Evolutionary conservation across 2,888 invertebrate species (phyloP).

Genomic region (Phaonia tiefii): DNA sequence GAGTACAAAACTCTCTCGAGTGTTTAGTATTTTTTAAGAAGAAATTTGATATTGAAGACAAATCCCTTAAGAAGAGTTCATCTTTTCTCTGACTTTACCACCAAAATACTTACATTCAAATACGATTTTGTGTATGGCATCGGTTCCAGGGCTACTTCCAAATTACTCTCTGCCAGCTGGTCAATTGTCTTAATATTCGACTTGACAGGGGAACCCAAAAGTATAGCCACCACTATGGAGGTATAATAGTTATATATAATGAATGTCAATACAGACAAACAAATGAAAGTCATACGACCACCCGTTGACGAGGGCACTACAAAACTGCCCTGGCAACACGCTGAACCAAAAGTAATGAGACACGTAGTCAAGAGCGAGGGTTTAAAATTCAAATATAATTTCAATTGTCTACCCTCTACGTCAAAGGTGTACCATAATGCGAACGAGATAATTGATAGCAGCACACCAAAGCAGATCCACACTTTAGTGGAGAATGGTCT

Average conservation of each 20-base stretch:
- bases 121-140: conserved; percentile 76
- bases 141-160: conserved; percentile 82
- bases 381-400: conserved; percentile 65
- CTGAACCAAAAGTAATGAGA: conserved; percentile 80
- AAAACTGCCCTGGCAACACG: conserved; percentile 81
- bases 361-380: conserved; percentile 75
- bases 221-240: conserved; percentile 84
- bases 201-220: conserved; percentile 83
- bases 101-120: conserved; percentile 75
- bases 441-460: conserved; percentile 76
- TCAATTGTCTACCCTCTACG: conserved; percentile 70
- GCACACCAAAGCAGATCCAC: conserved; percentile 81
- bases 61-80: too few relatives aligned
- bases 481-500: conserved; percentile 82
- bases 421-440: conserved; percentile 78
- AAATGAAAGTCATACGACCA: conserved; percentile 77
- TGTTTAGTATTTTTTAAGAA: too few relatives aligned
- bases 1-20: too few relatives aligned
- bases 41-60: too few relatives aligned
- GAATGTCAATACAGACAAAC: conserved; percentile 77
- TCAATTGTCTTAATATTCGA: conserved; percentile 81
- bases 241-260: conserved; percentile 84
- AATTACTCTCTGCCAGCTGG: conserved; percentile 82
- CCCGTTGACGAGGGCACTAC: conserved; percentile 80
- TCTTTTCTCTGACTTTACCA: too few relatives aligned